These are phyloP conservation scores for Uloborus plumipes DNA, from an alignment of 2,888 invertebrate genomes.

Conservation along the genomic window DNA sequence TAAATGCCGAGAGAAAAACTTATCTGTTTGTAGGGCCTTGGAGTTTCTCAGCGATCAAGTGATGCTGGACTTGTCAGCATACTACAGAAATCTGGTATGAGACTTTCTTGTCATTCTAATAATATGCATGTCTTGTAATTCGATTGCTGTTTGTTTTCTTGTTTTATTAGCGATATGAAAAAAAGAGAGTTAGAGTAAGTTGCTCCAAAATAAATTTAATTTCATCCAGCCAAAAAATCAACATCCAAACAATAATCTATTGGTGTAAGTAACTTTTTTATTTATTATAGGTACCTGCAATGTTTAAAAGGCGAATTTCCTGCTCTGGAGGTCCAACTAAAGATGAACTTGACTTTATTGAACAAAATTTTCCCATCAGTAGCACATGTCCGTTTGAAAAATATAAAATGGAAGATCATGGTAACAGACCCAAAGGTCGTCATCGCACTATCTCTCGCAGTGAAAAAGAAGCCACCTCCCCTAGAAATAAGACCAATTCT, in stretches of 20 bases:
- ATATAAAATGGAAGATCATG: constrained; percentile 28
- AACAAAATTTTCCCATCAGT: constrained; percentile 63
- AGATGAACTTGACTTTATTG: constrained; percentile 74
- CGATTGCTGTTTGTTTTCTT: too few species aligned
- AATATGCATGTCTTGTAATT: too few species aligned
- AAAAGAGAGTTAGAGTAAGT: too few species aligned
- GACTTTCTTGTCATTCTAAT: not conserved
- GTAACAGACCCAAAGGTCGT: constrained; percentile 39
- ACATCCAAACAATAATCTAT: not conserved
- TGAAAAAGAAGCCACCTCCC: constrained; percentile 32
- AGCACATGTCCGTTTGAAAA: constrained; percentile 50
- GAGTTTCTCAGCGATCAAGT: constrained; percentile 78
- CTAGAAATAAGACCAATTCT: constrained; percentile 29
- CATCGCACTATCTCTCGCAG: constrained; percentile 31
- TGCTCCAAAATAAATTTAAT: too few species aligned
- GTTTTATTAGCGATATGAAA: too few species aligned
- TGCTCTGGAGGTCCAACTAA: constrained; percentile 69
- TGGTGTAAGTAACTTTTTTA: too few species aligned
- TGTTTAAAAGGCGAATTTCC: constrained; percentile 25
- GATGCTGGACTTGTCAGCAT: constrained; percentile 78
- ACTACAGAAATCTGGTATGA: constrained; percentile 77
- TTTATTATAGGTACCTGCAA: constrained; percentile 67
- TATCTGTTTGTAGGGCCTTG: constrained; percentile 72
- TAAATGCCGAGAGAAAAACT: not conserved
- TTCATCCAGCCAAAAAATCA: not conserved